Evolutionary conservation across 1,140 invertebrate genomes (phyloP).

Genomic region (Ephestia elutella): DNA sequence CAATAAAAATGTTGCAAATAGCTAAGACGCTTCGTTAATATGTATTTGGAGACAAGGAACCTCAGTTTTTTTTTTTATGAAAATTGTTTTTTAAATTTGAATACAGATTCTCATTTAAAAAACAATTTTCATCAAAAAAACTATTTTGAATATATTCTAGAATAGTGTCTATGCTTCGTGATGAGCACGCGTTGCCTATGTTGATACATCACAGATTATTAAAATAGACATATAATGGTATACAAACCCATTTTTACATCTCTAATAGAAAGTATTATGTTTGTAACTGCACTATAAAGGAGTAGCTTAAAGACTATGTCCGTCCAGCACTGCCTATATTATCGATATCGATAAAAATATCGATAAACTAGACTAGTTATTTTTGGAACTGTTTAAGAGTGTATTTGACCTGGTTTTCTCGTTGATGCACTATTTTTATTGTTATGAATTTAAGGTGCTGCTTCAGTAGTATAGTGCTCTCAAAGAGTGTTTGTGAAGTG

Average conservation of each 20-base stretch:
- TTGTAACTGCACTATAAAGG: background rate
- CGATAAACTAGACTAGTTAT: slow-evolving; percentile 1
- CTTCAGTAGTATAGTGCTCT: slow-evolving; percentile 14
- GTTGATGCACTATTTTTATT: slow-evolving; percentile 4
- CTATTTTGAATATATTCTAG: background rate
- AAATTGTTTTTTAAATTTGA: no score
- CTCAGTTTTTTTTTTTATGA: no score
- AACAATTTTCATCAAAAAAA: no score
- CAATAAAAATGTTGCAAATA: no score
- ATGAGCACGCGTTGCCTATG: background rate
- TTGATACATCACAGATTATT: background rate
- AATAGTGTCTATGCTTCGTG: background rate
- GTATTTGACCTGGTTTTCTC: background rate
- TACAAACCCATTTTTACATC: no score
- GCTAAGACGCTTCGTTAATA: no score
- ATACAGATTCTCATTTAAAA: no score
- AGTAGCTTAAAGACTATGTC: background rate
- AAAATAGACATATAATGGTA: background rate
- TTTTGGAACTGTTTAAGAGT: slow-evolving; percentile 6
- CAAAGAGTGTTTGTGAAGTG: slow-evolving; percentile 44
- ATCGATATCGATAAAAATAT: slow-evolving; percentile 6
- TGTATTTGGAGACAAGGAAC: no score
- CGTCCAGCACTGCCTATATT: slow-evolving; percentile 15
- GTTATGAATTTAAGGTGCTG: slow-evolving; percentile 7
- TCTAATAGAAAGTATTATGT: background rate